A percentile compares a stretch with the other conserved stretches of the same genome.
Evolutionary conservation across 2,113 vertebrate species (phyloP).

Genomic region (Dicerorhinus sumatrensis): DNA sequence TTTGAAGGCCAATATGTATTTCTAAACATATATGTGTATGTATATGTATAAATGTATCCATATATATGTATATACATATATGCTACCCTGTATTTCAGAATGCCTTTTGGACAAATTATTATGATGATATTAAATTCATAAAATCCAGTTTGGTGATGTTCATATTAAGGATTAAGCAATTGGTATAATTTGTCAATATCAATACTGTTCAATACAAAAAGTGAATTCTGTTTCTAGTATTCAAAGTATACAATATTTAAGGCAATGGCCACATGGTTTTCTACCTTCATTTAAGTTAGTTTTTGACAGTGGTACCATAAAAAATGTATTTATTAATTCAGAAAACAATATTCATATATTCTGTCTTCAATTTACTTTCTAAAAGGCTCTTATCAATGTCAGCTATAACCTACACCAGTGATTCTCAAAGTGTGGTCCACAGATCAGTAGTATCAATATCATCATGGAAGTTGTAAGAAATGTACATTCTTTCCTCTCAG

Average conservation of each 20-base stretch:
- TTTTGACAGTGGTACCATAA: background rate
- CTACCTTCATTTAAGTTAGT: background rate
- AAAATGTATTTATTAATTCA: background rate
- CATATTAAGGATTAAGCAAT: background rate
- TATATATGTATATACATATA: background rate
- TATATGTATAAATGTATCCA: background rate
- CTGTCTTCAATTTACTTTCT: background rate
- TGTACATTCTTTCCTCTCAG: background rate
- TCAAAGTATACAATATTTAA: background rate
- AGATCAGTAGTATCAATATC: background rate
- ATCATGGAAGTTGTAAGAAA: background rate
- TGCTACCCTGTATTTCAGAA: background rate
- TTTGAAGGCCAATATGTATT: slow-evolving; percentile 13
- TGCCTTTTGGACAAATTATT: background rate
- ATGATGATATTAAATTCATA: background rate
- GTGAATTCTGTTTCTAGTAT: background rate
- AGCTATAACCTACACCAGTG: background rate
- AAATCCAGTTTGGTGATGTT: background rate
- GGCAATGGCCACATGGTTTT: background rate
- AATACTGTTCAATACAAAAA: background rate
- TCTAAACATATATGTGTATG: background rate
- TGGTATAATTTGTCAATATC: background rate
- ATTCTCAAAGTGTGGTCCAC: background rate
- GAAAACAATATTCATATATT: background rate
- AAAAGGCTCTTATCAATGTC: background rate